Evolutionary conservation across 2,888 invertebrate genomes (phyloP).

Genomic region (Microplitis deprimator): DNA sequence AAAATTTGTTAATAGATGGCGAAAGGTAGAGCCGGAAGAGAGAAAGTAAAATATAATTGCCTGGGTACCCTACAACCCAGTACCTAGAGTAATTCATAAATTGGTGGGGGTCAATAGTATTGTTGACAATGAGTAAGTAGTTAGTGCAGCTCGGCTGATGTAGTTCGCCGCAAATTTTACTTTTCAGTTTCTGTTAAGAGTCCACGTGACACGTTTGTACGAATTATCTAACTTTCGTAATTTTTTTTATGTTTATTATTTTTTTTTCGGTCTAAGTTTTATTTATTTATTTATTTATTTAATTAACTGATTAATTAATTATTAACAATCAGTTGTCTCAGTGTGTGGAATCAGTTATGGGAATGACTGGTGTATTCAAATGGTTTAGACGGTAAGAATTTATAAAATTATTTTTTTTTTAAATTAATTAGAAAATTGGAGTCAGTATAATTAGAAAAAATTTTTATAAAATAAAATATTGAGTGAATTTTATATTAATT

Average conservation of each 20-base stretch:
- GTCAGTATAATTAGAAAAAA: no score
- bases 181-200: neutral
- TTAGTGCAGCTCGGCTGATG: neutral
- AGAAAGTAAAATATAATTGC: neutral
- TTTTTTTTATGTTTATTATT: neutral
- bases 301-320: conserved; percentile 2
- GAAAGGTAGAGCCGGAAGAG: neutral
- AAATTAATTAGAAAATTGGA: neutral
- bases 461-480: no score
- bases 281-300: neutral
- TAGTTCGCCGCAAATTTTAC: neutral
- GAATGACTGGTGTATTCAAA: conserved; percentile 63
- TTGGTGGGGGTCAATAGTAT: neutral
- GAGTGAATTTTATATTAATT: neutral
- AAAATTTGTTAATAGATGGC: neutral
- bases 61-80: neutral
- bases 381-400: conserved; percentile 64
- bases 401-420: conserved; percentile 2
- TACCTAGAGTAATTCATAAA: conserved; percentile 1
- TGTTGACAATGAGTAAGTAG: neutral
- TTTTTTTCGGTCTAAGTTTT: neutral
- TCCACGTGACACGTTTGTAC: neutral
- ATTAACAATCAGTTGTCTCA: conserved; percentile 44
- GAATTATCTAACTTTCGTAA: neutral
- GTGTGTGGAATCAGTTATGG: conserved; percentile 57